phyloP scores from a whole-genome alignment of 1,140 invertebrate genomes.

The Neelides sp. region DNA sequence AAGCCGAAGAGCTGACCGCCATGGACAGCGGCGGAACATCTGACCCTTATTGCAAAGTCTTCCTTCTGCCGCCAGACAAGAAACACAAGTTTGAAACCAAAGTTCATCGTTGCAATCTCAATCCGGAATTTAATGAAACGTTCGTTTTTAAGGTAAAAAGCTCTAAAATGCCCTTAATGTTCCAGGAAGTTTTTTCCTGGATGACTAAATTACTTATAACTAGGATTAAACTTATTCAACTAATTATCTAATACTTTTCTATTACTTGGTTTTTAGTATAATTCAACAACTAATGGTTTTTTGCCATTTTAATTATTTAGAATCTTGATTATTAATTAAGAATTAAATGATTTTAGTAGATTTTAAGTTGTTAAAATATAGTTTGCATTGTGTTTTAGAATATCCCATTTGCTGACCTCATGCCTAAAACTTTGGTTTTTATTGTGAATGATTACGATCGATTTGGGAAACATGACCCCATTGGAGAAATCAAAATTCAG shows the following conservation, averaged over 20 bases:
- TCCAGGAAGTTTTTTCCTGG: no score
- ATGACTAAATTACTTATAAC: no score
- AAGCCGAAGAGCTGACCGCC: constrained; percentile 61
- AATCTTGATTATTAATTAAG: no score
- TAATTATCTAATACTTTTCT: no score
- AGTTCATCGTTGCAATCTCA: not conserved
- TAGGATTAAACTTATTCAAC: no score
- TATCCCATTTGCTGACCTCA: constrained; percentile 46
- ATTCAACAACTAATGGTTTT: no score
- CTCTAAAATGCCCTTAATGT: no score
- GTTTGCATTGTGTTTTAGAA: no score
- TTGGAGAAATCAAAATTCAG: constrained; percentile 47
- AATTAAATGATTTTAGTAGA: no score
- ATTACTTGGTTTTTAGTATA: no score
- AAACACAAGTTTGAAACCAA: not conserved
- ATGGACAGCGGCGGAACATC: constrained; percentile 67
- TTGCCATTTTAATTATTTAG: no score
- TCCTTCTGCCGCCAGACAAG: not conserved
- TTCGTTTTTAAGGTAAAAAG: not conserved
- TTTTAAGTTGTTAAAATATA: no score
- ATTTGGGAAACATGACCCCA: constrained; percentile 53
- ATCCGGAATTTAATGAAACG: not conserved
- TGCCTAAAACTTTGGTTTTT: constrained; percentile 47
- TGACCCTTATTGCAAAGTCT: constrained; percentile 32
- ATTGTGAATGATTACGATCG: constrained; percentile 51